phyloP scores from a whole-genome alignment of 2,797 vertebrate species.

The Presbytis comata region DNA sequence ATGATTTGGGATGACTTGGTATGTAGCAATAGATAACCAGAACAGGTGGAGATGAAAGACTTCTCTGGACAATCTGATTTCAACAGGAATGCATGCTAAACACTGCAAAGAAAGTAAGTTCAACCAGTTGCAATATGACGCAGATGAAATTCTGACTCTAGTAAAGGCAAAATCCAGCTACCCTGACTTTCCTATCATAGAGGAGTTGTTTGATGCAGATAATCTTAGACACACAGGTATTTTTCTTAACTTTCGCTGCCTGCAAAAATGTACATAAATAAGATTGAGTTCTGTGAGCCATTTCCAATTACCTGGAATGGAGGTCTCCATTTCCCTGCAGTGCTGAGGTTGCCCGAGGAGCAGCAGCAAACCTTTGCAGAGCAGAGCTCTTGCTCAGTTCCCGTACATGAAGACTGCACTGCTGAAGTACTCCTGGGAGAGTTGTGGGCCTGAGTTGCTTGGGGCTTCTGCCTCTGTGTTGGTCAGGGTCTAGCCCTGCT shows the following conservation, averaged over 20 bases:
- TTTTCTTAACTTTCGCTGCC: not conserved
- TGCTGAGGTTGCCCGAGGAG: not conserved
- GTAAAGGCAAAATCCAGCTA: not conserved
- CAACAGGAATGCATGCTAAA: not conserved
- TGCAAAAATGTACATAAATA: not conserved
- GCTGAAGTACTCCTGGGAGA: not conserved
- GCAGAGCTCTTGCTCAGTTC: not conserved
- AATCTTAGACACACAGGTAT: not conserved
- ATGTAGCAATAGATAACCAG: not conserved
- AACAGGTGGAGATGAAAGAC: not conserved
- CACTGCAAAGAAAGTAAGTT: not conserved
- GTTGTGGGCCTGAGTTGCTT: not conserved
- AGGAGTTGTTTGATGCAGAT: not conserved
- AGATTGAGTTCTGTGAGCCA: not conserved
- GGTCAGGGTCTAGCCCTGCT: not conserved
- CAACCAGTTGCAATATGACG: not conserved
- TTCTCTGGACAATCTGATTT: not conserved
- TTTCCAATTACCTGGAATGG: not conserved
- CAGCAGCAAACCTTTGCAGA: not conserved
- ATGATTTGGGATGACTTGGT: not conserved
- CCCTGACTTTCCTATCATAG: not conserved
- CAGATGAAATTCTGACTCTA: not conserved
- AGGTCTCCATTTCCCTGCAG: not conserved
- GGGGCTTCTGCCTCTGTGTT: not conserved
- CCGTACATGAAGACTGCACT: accelerated